Evolutionary conservation across 2,888 invertebrate species (phyloP), one percentile per base, ranked within the genome.

Genomic region (Eupithecia vulgata): DNA sequence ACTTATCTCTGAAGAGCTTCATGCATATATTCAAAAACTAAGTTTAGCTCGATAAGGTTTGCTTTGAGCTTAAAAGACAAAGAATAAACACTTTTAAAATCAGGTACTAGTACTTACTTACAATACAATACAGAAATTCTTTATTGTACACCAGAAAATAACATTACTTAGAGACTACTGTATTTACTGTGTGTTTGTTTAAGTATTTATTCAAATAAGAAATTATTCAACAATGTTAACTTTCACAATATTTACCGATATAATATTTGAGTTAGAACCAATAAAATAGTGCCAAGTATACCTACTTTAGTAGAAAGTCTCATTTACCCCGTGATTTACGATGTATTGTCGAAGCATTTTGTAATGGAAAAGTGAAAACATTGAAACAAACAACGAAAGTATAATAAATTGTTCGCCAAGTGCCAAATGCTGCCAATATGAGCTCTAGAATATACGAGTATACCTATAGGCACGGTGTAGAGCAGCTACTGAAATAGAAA

Each of bases 311-410:
- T 62, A 70, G 70, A 74, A 30, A 71, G 71, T 40, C 42, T 15
- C 17, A 67, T 65, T 64, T 42, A 21, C 52, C 25, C 37, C 57
- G 5, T 59, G 30, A 65, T 66, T 74, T 69, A 74, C 71, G 65
- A 71, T 34, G 34, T 17, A 74, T 74, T 74, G 74, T 74, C 40
- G 30, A 1, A 40, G 48, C 30, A n/a, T 69, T 68, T 30, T 52
- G 68, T 61, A 66, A 74, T 61, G 65, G 64, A 68, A 71, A 68
- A 69, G 74, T 67, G 68, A 74, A 74, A 71, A 71, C 69, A 35
- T 64, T 67, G 59, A 65, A 66, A 71, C 52, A 67, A 62, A 68
- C 40, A 67, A 67, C 30, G 68, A 66, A 71, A 71, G 71, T 74
- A 57, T 42, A 57, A 72, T 75, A 74, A 74, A 69, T 67, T 69